Percentiles rank a stretch among this genome's conserved stretches.
phyloP scores from a whole-genome alignment of 2,888 invertebrate genomes.

The Lapara coniferarum region DNA sequence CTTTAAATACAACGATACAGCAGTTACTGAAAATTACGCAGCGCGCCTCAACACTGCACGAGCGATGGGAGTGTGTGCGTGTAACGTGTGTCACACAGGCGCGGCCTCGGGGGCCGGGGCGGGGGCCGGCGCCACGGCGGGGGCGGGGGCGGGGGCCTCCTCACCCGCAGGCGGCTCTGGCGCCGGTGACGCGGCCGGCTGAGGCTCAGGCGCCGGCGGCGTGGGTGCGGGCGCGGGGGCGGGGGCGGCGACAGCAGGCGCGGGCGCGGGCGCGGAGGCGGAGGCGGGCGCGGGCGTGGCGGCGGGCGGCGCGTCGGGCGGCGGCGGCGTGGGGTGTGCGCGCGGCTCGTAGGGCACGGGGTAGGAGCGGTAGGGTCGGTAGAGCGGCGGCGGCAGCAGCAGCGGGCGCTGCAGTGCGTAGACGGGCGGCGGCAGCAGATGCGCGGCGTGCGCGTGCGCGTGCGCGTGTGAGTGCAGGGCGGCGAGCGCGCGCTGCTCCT shows the following conservation, averaged over 20 bases:
- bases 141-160: conserved; percentile 33
- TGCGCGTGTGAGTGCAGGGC: conserved; percentile 44
- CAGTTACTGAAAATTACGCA: conserved; percentile 17
- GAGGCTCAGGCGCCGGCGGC: conserved; percentile 42
- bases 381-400: conserved; percentile 64
- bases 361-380: conserved; percentile 67
- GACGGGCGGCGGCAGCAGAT: conserved; percentile 52
- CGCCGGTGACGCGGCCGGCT: conserved; percentile 29
- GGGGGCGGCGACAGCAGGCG: conserved; percentile 40
- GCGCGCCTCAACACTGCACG: conserved; percentile 1
- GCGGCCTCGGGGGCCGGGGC: conserved; percentile 25
- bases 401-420: conserved; percentile 55
- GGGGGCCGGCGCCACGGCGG: conserved; percentile 30
- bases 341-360: conserved; percentile 47
- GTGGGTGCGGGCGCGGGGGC: conserved; percentile 35
- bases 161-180: conserved; percentile 37
- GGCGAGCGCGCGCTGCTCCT: conserved; percentile 60
- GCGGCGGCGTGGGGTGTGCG: conserved; percentile 48
- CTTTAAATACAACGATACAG: neutral
- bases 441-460: conserved; percentile 39
- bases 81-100: too few relatives aligned
- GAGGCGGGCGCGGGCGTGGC: conserved; percentile 35
- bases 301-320: conserved; percentile 37
- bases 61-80: conserved; percentile 2
- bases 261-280: conserved; percentile 37